These are phyloP conservation scores for Zoanthus solanderi DNA, from an alignment of 92 coral and sea anemone species.

Conservation along the genomic window DNA sequence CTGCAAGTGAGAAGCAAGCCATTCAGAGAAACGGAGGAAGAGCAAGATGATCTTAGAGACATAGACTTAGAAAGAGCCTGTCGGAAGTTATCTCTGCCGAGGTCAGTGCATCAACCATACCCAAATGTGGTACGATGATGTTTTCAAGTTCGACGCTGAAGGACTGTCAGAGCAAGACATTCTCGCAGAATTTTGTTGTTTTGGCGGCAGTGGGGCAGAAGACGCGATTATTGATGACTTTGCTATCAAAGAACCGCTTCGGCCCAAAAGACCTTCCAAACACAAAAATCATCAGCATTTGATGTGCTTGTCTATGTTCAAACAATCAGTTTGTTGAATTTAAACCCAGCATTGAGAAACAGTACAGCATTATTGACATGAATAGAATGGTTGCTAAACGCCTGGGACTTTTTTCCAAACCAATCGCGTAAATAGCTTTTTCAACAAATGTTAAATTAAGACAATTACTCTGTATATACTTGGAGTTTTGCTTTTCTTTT, in stretches of 20 bases:
- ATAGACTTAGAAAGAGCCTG: background rate
- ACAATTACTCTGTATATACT: background rate
- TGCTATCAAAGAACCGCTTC: constrained; percentile 11
- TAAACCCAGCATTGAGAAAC: background rate
- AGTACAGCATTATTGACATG: background rate
- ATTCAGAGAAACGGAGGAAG: background rate
- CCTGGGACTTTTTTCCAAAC: constrained; percentile 1
- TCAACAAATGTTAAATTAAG: background rate
- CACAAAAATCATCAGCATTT: background rate
- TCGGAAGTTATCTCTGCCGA: background rate
- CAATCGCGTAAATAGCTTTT: background rate
- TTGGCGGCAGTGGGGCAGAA: constrained; percentile 10
- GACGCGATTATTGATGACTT: background rate
- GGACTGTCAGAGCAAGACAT: constrained; percentile 19
- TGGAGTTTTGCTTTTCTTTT: background rate
- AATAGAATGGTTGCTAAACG: constrained; percentile 18
- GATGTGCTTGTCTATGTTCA: constrained; percentile 9
- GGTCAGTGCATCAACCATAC: constrained; percentile 22
- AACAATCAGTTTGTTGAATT: constrained; percentile 16
- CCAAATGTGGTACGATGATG: constrained; percentile 7
- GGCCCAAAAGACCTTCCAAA: constrained; percentile 24
- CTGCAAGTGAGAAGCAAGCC: background rate
- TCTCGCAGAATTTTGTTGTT: background rate
- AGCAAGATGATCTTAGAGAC: background rate
- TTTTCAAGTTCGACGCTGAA: constrained; percentile 2